Percentiles rank a stretch among this genome's conserved stretches.
phyloP scores from a whole-genome alignment of 2,888 invertebrate species.

The Dorcus parallelipipedus region DNA sequence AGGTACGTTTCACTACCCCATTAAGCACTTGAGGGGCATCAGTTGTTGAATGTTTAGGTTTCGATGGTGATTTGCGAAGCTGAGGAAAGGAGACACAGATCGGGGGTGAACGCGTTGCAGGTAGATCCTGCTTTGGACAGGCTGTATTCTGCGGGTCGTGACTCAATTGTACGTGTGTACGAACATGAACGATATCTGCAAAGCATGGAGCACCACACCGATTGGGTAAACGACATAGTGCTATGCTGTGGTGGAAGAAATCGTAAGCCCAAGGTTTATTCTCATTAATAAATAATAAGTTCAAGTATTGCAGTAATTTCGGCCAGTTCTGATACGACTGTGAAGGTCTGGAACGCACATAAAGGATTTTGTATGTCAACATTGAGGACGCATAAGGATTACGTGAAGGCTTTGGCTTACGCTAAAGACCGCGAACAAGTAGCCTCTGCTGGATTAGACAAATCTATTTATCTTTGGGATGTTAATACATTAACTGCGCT shows the following conservation, averaged over 20 bases:
- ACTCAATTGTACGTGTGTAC: constrained; percentile 95
- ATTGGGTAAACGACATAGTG: constrained; percentile 99
- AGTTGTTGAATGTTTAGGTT: constrained; percentile 61
- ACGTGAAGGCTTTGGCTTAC: constrained; percentile 96
- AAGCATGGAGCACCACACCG: constrained; percentile 99
- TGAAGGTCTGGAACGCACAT: constrained; percentile 99
- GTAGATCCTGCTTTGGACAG: constrained; percentile 83
- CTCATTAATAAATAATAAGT: background rate
- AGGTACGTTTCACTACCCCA: constrained; percentile 32
- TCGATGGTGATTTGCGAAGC: constrained; percentile 98
- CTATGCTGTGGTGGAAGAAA: constrained; percentile 96
- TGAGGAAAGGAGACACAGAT: constrained; percentile 89
- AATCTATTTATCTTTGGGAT: constrained; percentile 97
- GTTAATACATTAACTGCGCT: constrained; percentile 95
- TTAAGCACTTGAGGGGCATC: background rate
- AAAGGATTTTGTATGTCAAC: constrained; percentile 99
- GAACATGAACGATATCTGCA: constrained; percentile 83
- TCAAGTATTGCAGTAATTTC: constrained; percentile 77
- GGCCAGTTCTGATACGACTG: constrained; percentile 98
- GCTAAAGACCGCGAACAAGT: constrained; percentile 94
- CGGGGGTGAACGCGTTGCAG: constrained; percentile 94
- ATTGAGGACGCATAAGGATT: constrained; percentile 95
- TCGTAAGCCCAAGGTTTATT: constrained; percentile 54
- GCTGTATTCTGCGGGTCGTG: constrained; percentile 93
- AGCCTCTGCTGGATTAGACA: constrained; percentile 95